Evolutionary conservation across 2,888 invertebrate genomes (phyloP), one percentile per base, ranked within the genome.

Genomic region (Branchipolynoe longqiensis): DNA sequence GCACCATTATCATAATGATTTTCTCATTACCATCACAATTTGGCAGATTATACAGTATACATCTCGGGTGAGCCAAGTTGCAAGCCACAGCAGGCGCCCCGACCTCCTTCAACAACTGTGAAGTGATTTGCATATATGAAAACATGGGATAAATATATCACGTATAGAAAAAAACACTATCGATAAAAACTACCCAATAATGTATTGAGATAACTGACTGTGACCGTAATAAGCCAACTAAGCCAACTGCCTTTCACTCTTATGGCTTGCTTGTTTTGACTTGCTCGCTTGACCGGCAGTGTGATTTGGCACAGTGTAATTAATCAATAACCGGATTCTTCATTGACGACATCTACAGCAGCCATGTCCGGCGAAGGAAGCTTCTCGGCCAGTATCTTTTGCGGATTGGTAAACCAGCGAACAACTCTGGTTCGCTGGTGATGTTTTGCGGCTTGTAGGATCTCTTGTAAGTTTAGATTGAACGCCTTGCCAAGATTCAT

Each of bases 101-200:
- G 25, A 40, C 41, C 41, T 48, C 78, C 74, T 78, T 78, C 78
- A 78, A 78, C 78, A 78, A 78, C 48, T 78, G 78, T 78, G 78
- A 78, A 78, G 78, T 48, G 78, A 41, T 78, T 78, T 78, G 78
- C 78, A 78, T 78, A 78, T 78, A 78, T 78, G 78, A 78, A 78
- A 78, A 78, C 78, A 41, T 48, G 41, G 78, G 78, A 48, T 78
- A 78, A 78, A 78, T 78, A 78, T 78, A 78, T 78, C 78, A 78
- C 78, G 78, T 78, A 78, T 78, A 78, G 78, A 78, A 78, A 78
- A 78, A 78, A 78, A 41, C n/a, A 41, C 48, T 48, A 48, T 78
- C 54, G 48, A 78, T 78, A 78, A 78, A 78, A 78, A 78, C 78
- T 78, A 78, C 78, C 78, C 78, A 78, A 54, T 78, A 78, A 48